Conservation (phyloP, 2,797 vertebrate genomes). For the Denticeps clupeoides region DNA sequence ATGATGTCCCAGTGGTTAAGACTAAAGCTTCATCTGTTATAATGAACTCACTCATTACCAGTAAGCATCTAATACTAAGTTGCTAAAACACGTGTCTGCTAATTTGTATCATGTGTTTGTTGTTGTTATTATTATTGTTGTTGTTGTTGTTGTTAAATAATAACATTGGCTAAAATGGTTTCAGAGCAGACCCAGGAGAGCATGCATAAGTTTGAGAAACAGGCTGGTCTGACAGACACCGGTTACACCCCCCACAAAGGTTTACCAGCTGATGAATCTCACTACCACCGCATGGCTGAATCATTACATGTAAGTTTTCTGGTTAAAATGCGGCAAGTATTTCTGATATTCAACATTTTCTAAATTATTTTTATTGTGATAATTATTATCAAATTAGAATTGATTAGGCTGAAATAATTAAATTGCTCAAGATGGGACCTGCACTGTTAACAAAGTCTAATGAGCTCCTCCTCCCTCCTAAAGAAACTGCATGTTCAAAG, state of each 20-base stretch:
- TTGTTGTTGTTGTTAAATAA: background rate
- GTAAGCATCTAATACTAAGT: conserved; percentile 59
- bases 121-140: background rate
- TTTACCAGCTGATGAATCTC: conserved; percentile 80
- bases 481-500: conserved; percentile 67
- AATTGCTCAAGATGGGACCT: no score
- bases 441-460: no score
- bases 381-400: no score
- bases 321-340: no score
- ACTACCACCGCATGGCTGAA: conserved; percentile 76
- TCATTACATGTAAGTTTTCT: conserved; percentile 70
- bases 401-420: no score
- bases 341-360: background rate
- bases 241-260: conserved; percentile 87
- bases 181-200: conserved; percentile 84
- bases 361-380: no score
- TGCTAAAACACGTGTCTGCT: no score
- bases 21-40: conserved; percentile 63
- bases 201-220: conserved; percentile 85
- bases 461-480: conserved; percentile 11
- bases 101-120: no score
- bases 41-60: conserved; percentile 83
- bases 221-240: conserved; percentile 80
- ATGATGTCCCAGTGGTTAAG: conserved; percentile 50
- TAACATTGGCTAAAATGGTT: background rate